Evolutionary conservation across 2,797 vertebrate species (phyloP).

Genomic region (Triplophysa bombifrons): DNA sequence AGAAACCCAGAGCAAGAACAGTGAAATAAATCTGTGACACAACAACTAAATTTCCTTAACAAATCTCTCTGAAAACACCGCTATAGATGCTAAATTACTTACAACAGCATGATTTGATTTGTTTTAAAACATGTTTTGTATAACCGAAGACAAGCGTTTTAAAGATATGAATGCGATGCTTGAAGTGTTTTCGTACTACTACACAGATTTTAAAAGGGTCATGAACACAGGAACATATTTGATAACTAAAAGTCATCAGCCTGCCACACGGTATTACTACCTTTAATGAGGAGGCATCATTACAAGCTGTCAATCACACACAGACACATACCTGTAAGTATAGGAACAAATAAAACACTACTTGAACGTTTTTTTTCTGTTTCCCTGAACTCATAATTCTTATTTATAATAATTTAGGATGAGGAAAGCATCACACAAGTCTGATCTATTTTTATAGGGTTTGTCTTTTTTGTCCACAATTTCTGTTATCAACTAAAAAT

Average conservation of each 20-base stretch:
- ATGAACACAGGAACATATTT: conserved; percentile 23
- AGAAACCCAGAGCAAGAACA: conserved; percentile 21
- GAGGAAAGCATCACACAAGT: neutral
- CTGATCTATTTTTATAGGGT: too few relatives aligned
- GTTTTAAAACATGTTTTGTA: neutral
- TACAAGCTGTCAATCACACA: conserved; percentile 73
- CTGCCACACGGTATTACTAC: conserved; percentile 79
- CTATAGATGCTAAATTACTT: neutral
- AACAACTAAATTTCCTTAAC: neutral
- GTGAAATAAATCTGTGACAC: neutral
- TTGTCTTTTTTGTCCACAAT: neutral
- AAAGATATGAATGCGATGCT: neutral
- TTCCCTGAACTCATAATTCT: neutral
- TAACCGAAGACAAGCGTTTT: conserved; percentile 12
- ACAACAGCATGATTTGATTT: neutral
- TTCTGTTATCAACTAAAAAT: neutral
- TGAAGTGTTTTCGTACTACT: conserved; percentile 11
- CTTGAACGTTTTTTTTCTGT: neutral
- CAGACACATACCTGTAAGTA: neutral
- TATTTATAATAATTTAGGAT: neutral
- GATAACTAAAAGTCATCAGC: conserved; percentile 77
- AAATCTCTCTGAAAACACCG: conserved; percentile 4
- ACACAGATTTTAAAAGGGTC: conserved; percentile 25
- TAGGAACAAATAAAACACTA: neutral
- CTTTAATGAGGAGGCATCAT: conserved; percentile 92